Base-by-base conservation (phyloP, 2,113 vertebrate species). In the Microtus richardsoni region DNA sequence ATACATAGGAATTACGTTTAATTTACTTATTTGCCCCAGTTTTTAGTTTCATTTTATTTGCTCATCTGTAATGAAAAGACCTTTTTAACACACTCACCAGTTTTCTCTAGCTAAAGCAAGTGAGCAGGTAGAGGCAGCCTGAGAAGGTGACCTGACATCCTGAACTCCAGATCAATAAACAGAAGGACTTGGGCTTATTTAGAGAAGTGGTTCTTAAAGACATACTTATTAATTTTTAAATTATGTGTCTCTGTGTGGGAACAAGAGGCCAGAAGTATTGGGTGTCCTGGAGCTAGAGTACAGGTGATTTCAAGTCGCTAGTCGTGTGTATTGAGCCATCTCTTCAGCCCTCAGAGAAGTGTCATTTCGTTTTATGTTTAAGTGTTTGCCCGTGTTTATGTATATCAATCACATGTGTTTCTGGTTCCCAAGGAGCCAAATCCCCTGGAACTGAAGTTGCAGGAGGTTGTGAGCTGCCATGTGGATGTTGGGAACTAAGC, bases 161-260 rank as follows among this genome's bases (percentile, higher is more conserved):
- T 78, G 4, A 21, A 13, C 78, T 58, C 60, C 33, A 33, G 41
- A 28, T 80, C 54, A 79, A 54, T 66, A 44, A 73, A n/a, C 24
- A 88, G 39, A 85, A 71, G 47, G 74, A 58, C 54, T 58, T 58
- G 58, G 58, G 6, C 58, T 58, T 58, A 58, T 58, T 58, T 58
- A 58, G 47, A 91, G 66, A 85, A 70, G 30, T 89, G 58, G 41
- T 68, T 89, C 83, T 80, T 96, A 93, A 88, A 26, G 22, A 74
- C 86, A 52, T 41, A 13, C 28, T 71, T 95, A 54, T 44, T 60
- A 39, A 39, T 30, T 84, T 41, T 41, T 84, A 84, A 84, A 62
- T 64, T 84, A 19, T 64, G 16, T 9, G 3, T 44, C 11, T 82
- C 36, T 24, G 19, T 39, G 74, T 28, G 33, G 78, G 36, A 24